A percentile compares a stretch with the other conserved stretches of the same genome.
Evolutionary conservation across 2,113 vertebrate species (phyloP).

Genomic region (Irena cyanogastra): DNA sequence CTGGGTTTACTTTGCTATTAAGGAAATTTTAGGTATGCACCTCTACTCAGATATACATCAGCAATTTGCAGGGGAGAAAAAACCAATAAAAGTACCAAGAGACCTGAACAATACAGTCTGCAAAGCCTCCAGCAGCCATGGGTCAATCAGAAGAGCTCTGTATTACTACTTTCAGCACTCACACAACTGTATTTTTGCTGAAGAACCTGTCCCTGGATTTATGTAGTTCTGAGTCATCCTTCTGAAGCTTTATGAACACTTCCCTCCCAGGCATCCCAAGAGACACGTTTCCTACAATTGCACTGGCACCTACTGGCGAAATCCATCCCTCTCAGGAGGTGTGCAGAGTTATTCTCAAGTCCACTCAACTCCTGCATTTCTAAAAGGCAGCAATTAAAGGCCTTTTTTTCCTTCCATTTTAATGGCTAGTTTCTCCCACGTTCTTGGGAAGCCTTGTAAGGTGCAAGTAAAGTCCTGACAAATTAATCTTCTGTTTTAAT

Average conservation of each 20-base stretch:
- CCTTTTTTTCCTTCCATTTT: neutral
- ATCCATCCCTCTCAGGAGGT: neutral
- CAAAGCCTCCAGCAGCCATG: neutral
- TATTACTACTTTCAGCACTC: neutral
- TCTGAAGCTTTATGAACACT: neutral
- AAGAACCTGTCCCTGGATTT: neutral
- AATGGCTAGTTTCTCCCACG: neutral
- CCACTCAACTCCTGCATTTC: neutral
- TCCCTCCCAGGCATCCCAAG: neutral
- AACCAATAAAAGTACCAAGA: neutral
- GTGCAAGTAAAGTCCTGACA: neutral
- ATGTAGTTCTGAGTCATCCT: neutral
- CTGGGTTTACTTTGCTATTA: neutral
- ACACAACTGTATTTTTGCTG: neutral
- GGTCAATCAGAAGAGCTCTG: neutral
- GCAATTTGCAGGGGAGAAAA: neutral
- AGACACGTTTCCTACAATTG: neutral
- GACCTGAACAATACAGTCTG: neutral
- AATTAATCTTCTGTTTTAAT: neutral
- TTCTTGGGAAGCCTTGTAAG: neutral
- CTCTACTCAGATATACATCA: neutral
- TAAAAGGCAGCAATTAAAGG: neutral
- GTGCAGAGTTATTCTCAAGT: neutral
- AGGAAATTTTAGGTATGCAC: neutral
- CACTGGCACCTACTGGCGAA: constrained; percentile 2